phyloP scores from a whole-genome alignment of 2,797 vertebrate genomes.

The Heterohyrax brucei region DNA sequence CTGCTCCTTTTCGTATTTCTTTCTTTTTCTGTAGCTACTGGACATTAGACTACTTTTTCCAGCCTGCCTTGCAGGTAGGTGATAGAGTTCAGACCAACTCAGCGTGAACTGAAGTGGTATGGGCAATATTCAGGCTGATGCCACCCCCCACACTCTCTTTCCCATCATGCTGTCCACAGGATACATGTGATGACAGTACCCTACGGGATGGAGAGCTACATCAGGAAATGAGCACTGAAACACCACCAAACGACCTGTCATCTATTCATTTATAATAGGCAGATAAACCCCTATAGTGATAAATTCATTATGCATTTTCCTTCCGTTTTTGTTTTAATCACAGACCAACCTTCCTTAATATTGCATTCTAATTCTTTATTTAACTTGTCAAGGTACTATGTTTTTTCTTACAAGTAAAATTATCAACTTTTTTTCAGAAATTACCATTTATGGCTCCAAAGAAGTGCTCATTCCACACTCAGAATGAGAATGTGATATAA shows the following conservation, averaged over 20 bases:
- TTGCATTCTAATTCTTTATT: neutral
- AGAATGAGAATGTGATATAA: neutral
- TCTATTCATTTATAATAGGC: neutral
- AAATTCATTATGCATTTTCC: neutral
- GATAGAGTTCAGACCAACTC: neutral
- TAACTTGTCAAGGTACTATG: neutral
- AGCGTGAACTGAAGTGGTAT: neutral
- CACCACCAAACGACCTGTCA: neutral
- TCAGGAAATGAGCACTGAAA: neutral
- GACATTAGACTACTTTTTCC: neutral
- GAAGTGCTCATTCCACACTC: neutral
- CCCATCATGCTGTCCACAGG: neutral
- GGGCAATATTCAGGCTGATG: neutral
- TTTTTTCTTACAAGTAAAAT: slow-evolving; percentile 46
- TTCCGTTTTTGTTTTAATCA: slow-evolving; percentile 9
- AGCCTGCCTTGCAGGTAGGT: neutral
- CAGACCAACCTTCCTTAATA: neutral
- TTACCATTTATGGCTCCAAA: neutral
- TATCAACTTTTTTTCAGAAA: neutral
- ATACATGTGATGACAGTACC: neutral
- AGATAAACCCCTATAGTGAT: neutral
- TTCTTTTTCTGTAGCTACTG: too few relatives aligned
- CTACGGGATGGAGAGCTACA: neutral
- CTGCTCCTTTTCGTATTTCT: too few relatives aligned
- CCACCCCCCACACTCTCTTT: neutral